These are phyloP conservation scores for Sminthurides bifidus DNA, from an alignment of 1,140 invertebrate genomes.

Conservation along the genomic window DNA sequence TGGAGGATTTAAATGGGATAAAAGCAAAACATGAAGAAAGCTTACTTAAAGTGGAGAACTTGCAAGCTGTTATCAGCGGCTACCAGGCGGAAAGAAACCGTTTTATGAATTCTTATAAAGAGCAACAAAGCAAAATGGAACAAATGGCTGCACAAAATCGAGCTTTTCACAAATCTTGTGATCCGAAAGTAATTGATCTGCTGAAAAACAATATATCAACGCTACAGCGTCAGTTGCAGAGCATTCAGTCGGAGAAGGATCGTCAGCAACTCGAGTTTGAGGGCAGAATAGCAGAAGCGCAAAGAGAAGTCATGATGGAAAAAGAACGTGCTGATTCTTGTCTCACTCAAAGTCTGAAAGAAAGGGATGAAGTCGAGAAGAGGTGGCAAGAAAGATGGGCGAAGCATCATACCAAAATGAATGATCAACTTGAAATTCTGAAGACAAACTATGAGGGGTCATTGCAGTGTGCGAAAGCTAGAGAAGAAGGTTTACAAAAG, in stretches of 20 bases:
- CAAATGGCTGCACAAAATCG: slow-evolving; percentile 1
- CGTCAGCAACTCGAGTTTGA: slow-evolving; percentile 2
- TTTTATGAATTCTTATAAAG: not conserved
- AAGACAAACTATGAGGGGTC: slow-evolving; percentile 12
- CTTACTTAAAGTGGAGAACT: slow-evolving; percentile 4
- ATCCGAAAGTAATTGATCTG: slow-evolving; percentile 4
- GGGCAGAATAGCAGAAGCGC: not conserved
- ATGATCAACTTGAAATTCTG: slow-evolving; percentile 12
- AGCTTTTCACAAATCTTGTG: slow-evolving; percentile 3
- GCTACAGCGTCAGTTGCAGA: slow-evolving; percentile 5
- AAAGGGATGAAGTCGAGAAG: slow-evolving; percentile 12
- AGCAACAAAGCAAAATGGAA: slow-evolving; percentile 1
- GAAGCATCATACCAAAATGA: slow-evolving; percentile 14
- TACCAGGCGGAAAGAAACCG: slow-evolving; percentile 4
- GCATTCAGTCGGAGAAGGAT: not conserved
- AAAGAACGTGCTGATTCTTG: slow-evolving; percentile 16
- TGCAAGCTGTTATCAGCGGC: slow-evolving; percentile 9
- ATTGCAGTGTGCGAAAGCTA: slow-evolving; percentile 1
- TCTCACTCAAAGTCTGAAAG: slow-evolving; percentile 6
- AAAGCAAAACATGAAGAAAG: slow-evolving; percentile 4
- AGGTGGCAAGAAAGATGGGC: slow-evolving; percentile 15
- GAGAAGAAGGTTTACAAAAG: slow-evolving; percentile 9
- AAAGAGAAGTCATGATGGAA: slow-evolving; percentile 12
- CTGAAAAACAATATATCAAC: slow-evolving; percentile 1
- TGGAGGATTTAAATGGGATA: slow-evolving; percentile 7